Percentiles rank a stretch among this genome's conserved stretches.
Conservation (phyloP, 2,888 invertebrate genomes). For the Ophraella communa region DNA sequence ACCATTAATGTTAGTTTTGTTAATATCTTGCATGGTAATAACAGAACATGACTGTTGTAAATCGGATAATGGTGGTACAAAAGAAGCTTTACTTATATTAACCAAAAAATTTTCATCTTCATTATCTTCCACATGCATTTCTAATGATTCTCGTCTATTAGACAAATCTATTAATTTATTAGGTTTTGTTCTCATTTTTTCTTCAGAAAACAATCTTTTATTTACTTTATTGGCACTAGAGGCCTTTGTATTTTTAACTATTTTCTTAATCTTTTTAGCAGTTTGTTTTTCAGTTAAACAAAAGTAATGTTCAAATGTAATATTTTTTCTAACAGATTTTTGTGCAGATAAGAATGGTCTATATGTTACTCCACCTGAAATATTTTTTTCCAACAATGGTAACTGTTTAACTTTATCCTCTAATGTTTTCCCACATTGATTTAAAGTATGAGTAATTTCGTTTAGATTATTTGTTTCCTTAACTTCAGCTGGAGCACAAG, state of each 20-base stretch:
- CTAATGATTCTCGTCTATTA: slow-evolving; percentile 13
- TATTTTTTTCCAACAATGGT: slow-evolving; percentile 17
- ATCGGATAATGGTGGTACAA: neutral
- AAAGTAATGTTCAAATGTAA: slow-evolving; percentile 34
- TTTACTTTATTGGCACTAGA: slow-evolving; percentile 18
- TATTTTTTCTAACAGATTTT: slow-evolving; percentile 15
- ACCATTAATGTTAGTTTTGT: neutral
- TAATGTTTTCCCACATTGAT: slow-evolving; percentile 40
- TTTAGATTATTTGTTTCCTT: neutral
- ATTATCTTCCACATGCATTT: slow-evolving; percentile 1
- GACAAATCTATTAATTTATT: slow-evolving; percentile 20
- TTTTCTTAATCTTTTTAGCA: slow-evolving; percentile 6
- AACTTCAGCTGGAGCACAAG: neutral
- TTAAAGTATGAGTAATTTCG: slow-evolving; percentile 28
- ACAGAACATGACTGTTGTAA: neutral
- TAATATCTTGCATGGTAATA: neutral
- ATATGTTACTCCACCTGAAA: slow-evolving; percentile 7
- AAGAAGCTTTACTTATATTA: neutral
- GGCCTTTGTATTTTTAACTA: neutral
- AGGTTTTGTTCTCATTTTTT: neutral
- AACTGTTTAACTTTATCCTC: slow-evolving; percentile 31
- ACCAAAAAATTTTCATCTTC: slow-evolving; percentile 2
- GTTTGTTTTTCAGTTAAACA: slow-evolving; percentile 32
- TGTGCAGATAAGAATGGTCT: slow-evolving; percentile 17
- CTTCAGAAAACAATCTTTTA: neutral